Conservation (phyloP, 2,888 invertebrate genomes). For the Nezara viridula region DNA sequence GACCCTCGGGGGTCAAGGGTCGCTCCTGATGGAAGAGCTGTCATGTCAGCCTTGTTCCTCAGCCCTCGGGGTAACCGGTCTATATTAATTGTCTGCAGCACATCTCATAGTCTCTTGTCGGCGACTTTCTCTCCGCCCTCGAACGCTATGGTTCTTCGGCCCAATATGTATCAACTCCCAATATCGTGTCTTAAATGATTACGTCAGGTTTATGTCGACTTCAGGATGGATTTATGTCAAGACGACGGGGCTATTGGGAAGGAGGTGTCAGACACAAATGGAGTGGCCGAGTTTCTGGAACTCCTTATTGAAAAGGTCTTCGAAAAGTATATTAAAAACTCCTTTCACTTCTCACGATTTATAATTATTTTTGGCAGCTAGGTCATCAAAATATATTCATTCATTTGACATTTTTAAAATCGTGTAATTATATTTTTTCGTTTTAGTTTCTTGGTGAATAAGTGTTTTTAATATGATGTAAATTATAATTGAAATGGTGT, state of each 20-base stretch:
- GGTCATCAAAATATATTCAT: neutral
- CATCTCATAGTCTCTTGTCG: conserved; percentile 36
- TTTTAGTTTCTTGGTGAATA: too few relatives aligned
- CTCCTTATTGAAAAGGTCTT: neutral
- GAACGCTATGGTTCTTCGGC: neutral
- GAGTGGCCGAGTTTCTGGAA: neutral
- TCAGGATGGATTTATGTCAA: neutral
- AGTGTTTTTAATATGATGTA: too few relatives aligned
- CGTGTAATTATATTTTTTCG: neutral
- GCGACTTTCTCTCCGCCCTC: neutral
- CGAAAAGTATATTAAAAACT: neutral
- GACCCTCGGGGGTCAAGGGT: conserved; percentile 17
- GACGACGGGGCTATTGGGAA: neutral
- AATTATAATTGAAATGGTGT: too few relatives aligned
- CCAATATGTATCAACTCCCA: neutral
- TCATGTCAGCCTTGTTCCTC: neutral
- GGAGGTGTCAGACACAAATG: neutral
- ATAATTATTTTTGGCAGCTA: neutral
- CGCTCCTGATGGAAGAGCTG: conserved; percentile 46
- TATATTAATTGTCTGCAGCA: conserved; percentile 26
- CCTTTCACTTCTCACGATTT: neutral
- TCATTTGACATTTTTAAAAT: neutral
- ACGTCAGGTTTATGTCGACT: neutral
- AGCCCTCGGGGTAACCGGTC: conserved; percentile 22
- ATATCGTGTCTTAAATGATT: neutral